Evolutionary conservation across 2,113 vertebrate genomes (phyloP), one percentile per base, ranked within the genome.

Genomic region (Meleagris gallopavo): DNA sequence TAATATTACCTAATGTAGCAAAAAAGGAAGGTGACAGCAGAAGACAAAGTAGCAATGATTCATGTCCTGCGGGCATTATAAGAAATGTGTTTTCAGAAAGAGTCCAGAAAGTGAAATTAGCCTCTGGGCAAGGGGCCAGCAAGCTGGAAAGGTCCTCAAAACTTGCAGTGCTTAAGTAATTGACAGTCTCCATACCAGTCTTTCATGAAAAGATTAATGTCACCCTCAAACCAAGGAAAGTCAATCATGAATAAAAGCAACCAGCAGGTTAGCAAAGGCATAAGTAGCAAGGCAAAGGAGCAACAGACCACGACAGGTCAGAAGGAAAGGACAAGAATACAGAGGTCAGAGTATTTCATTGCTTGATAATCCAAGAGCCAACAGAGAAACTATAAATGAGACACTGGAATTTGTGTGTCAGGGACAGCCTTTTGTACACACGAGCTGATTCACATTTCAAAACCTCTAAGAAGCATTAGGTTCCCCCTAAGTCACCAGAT

Each of bases 71-170:
- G 18, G 60, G 22, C 34, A 70, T 81, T 74, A 78, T 0, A 1
- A 74, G 30, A 84, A 89, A 78, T 30, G 17, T 17, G 11, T 67
- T 90, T 85, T 54, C 46, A 71, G 45, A 84, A 77, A 66, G n/a
- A 92, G 89, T 43, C 5, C 45, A 75, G 79, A 82, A 76, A 50
- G 40, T 61, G 61, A 87, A 81, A 65, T 61, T 61, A 55, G 65
- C 18, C 57, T 30, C 60, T 45, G 83, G 79, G 83, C 75, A 84
- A 84, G 88, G 15, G 36, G 89, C 79, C 94, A 92, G 74, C 65
- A 84, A 34, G 78, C 74, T 83, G 38, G 27, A 69, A 73, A 95
- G 11, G 24, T 54, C 20, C 38, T 64, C 65, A 74, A 84, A 95
- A 78, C 24, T 15, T 65, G 9, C 45, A 60, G 13, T 80, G 22